Percentiles rank a stretch among this genome's conserved stretches.
These are phyloP conservation scores for Venusia cambrica DNA, from an alignment of 2,888 invertebrate genomes.

Conservation along the genomic window DNA sequence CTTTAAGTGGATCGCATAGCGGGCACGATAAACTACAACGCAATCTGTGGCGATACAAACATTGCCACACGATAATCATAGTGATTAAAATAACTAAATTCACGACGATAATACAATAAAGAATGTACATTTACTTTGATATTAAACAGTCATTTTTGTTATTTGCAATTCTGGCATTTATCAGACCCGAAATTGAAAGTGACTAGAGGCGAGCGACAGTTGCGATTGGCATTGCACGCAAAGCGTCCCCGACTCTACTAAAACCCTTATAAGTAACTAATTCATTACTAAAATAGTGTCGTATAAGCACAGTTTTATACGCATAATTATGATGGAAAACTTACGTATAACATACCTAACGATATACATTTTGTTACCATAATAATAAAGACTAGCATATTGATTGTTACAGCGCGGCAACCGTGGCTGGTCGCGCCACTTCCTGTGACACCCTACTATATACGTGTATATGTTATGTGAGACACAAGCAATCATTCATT, in stretches of 20 bases:
- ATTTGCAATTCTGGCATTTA: no score
- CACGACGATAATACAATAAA: no score
- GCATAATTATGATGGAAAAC: constrained; percentile 51
- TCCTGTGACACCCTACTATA: constrained; percentile 31
- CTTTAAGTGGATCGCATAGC: no score
- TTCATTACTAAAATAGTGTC: constrained; percentile 54
- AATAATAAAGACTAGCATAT: constrained; percentile 79
- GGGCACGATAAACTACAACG: no score
- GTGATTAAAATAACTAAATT: no score
- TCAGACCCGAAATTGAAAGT: no score
- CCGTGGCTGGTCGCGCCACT: constrained; percentile 10
- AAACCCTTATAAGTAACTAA: constrained; percentile 50
- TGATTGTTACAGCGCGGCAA: constrained; percentile 49
- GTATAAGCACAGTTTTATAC: constrained; percentile 41
- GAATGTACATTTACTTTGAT: no score
- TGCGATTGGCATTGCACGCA: no score
- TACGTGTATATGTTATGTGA: constrained; percentile 32
- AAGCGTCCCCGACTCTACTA: constrained; percentile 35
- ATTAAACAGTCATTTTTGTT: no score
- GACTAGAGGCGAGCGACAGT: no score
- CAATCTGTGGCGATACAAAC: no score
- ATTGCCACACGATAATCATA: no score
- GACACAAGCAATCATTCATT: constrained; percentile 35
- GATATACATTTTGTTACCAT: constrained; percentile 52
- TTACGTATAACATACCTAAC: constrained; percentile 60